Evolutionary conservation across 2,113 vertebrate genomes (phyloP), one percentile per base, ranked within the genome.

Genomic region (Oenanthe oenanthe): DNA sequence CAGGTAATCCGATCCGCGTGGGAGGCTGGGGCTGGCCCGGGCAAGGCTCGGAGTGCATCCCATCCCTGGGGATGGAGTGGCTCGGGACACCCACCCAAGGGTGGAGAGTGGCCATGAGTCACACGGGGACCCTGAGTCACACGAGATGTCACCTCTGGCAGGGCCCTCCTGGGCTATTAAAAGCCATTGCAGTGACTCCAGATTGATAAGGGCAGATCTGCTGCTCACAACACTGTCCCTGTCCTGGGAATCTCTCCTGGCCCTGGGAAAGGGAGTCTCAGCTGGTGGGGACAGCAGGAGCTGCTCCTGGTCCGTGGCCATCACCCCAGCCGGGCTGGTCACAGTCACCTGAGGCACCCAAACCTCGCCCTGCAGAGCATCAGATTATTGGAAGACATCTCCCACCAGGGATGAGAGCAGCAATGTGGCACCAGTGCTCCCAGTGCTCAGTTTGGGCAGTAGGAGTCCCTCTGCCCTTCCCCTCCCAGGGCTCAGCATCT

Each of bases 21-120:
- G 96, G 96, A 0, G 92, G 66, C 43, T 15, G 82, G 88, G 96
- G 94, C 79, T 80, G 88, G 90, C 34, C 73, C 82, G 58, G 78
- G 86, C 62, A 76, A 88, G 92, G 42, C 38, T 29, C 32, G 2
- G 31, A 4, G 31, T 14, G 32, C 4, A 25, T 43, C 48, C 51
- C 72, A n/a, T 15, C 56, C 57, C 29, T 4, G 9, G 47, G 28
- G 48, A 67, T 17, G 62, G 58, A 51, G 17, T 9, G 32, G 61
- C 70, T 65, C 42, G 6, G 57, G 40, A 34, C 25, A 70, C 36
- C 84, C 70, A 19, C 3, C 8, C 20, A 6, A 19, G 70, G 81
- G 68, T 13, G 84, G 73, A 21, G 87, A 77, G 87, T 4, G 47
- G 38, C 40, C 16, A 0, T 80, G 65, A 94, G 80, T 86, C 92